Conservation (phyloP, 2,888 invertebrate genomes). For the Thyatira batis region DNA sequence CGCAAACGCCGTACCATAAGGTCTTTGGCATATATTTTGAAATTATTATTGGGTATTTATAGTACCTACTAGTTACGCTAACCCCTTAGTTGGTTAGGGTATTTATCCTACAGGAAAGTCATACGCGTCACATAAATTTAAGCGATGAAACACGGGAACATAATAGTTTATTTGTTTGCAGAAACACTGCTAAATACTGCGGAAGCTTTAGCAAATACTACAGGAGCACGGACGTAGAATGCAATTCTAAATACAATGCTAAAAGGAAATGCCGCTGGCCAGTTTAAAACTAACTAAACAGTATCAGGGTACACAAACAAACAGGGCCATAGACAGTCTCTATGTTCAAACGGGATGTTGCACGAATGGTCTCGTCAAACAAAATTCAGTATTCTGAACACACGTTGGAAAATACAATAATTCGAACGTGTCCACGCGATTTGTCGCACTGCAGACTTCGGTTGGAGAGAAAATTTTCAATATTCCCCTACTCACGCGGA, state of each 20-base stretch:
- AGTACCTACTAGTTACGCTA: no score
- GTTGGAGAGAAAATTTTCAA: constrained; percentile 53
- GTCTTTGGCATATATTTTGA: no score
- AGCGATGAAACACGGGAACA: no score
- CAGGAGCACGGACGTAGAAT: neutral
- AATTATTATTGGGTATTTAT: no score
- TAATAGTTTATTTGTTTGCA: no score
- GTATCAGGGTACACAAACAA: constrained; percentile 37
- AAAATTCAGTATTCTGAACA: constrained; percentile 55
- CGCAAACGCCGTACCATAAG: no score
- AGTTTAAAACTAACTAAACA: constrained; percentile 43
- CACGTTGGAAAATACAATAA: constrained; percentile 63
- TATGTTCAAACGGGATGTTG: constrained; percentile 44
- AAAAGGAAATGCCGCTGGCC: constrained; percentile 33
- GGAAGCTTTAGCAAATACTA: constrained; percentile 12
- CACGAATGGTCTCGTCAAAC: constrained; percentile 54
- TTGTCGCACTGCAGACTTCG: constrained; percentile 72
- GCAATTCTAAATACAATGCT: constrained; percentile 14
- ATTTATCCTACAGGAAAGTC: no score
- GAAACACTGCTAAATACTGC: constrained; percentile 16
- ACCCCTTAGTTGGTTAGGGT: no score
- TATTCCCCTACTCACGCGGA: constrained; percentile 35
- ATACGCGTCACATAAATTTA: no score
- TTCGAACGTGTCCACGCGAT: constrained; percentile 70
- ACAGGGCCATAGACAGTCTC: constrained; percentile 6